phyloP scores from a whole-genome alignment of 1,140 invertebrate species.

The Lysiphlebus fabarum region DNA sequence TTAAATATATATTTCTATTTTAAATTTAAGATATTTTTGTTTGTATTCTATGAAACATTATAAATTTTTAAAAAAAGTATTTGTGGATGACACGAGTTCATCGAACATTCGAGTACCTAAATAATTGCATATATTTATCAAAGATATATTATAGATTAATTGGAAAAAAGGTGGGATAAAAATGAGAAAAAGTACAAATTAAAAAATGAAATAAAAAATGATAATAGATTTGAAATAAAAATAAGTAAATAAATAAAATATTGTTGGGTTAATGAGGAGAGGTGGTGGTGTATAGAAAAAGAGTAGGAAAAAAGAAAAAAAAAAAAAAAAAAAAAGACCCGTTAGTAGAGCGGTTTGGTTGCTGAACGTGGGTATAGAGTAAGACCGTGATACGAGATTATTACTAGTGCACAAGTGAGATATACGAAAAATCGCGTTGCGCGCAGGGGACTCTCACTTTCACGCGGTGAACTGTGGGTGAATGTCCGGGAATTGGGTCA shows the following conservation, averaged over 20 bases:
- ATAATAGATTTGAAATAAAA: neutral
- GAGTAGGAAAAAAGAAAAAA: slow-evolving; percentile 22
- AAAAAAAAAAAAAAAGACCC: slow-evolving; percentile 39
- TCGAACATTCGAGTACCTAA: slow-evolving; percentile 8
- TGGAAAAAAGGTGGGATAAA: too few relatives aligned
- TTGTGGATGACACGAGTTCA: slow-evolving; percentile 11
- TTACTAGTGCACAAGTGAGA: slow-evolving; percentile 31
- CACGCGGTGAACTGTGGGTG: slow-evolving; percentile 57
- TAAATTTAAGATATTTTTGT: neutral
- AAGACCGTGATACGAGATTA: slow-evolving; percentile 18
- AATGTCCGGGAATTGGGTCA: slow-evolving; percentile 58
- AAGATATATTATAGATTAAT: too few relatives aligned
- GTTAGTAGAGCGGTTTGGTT: slow-evolving; percentile 50
- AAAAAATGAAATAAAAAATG: slow-evolving; percentile 7
- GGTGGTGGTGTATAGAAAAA: slow-evolving; percentile 26
- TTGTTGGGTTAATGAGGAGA: neutral
- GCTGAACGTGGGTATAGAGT: slow-evolving; percentile 11
- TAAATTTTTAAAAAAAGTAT: neutral
- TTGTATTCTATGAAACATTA: neutral
- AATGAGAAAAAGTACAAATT: slow-evolving; percentile 7
- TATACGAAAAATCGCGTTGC: slow-evolving; percentile 11
- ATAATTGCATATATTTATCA: neutral
- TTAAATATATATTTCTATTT: neutral
- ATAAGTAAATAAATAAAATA: too few relatives aligned
- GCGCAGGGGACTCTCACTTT: slow-evolving; percentile 56